A percentile compares a stretch with the other conserved stretches of the same genome.
Evolutionary conservation across 2,888 invertebrate species (phyloP).

Genomic region (Slavum lentiscoides): DNA sequence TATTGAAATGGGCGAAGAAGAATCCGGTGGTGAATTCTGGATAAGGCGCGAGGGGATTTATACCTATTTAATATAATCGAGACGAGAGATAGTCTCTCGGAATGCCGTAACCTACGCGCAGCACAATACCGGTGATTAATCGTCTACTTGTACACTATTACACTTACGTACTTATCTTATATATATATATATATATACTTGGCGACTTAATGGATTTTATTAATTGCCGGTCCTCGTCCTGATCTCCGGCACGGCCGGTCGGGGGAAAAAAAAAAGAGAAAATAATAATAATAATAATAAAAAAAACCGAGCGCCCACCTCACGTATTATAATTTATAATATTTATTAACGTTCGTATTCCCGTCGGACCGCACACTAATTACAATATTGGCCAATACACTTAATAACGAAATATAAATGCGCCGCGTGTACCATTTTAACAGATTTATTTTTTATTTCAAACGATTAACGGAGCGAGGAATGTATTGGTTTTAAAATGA

Average conservation of each 20-base stretch:
- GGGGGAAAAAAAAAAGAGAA: too few species aligned
- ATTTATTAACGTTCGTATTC: neutral
- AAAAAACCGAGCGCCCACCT: slow-evolving; percentile 2
- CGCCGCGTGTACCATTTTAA: too few species aligned
- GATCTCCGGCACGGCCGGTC: neutral
- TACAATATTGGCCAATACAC: slow-evolving; percentile 26
- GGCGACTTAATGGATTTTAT: slow-evolving; percentile 51
- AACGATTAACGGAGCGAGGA: too few species aligned
- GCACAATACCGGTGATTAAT: slow-evolving; percentile 50
- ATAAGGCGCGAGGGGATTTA: too few species aligned
- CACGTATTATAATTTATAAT: neutral
- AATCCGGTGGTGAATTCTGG: too few species aligned
- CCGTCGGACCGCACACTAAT: slow-evolving; percentile 25
- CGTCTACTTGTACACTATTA: slow-evolving; percentile 4
- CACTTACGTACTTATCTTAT: too few species aligned
- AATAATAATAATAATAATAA: too few species aligned
- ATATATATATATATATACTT: neutral
- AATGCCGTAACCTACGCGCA: slow-evolving; percentile 31
- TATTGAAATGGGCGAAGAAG: too few species aligned
- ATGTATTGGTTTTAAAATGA: too few species aligned
- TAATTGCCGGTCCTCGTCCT: slow-evolving; percentile 38
- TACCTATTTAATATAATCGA: too few species aligned
- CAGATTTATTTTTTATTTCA: too few species aligned
- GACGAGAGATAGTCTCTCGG: slow-evolving; percentile 25
- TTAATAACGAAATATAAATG: neutral